Percentiles rank a stretch among this genome's conserved stretches.
phyloP scores from a whole-genome alignment of 2,113 vertebrate genomes.

The Cyanistes caeruleus region DNA sequence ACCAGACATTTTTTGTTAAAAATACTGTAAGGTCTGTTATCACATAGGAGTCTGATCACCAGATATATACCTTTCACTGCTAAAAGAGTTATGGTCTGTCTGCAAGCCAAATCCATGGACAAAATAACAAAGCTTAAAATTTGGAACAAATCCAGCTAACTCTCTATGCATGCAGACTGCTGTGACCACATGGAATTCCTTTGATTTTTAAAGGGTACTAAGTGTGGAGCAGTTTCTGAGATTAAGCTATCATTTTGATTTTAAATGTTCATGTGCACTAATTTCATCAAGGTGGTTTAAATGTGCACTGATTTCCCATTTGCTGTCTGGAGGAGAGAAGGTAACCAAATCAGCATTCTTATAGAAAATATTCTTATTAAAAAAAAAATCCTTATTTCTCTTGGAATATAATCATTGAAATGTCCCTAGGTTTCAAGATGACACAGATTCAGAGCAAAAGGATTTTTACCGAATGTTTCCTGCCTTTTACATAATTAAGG shows the following conservation, averaged over 20 bases:
- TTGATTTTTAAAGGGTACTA: not conserved
- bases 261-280: not conserved
- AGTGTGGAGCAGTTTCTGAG: not conserved
- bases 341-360: not conserved
- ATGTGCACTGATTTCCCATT: not conserved
- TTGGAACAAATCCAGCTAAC: conserved; percentile 9
- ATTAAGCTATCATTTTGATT: not conserved
- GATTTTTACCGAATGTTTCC: not conserved
- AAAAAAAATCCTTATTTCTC: not conserved
- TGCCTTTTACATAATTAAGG: not conserved
- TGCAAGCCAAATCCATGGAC: not conserved
- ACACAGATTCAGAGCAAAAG: not conserved
- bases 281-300: not conserved
- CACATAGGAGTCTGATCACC: not conserved
- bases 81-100: not conserved
- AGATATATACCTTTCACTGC: not conserved
- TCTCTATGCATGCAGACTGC: not conserved
- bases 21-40: not conserved
- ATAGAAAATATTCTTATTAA: not conserved
- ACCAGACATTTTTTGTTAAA: not conserved
- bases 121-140: conserved; percentile 20
- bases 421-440: not conserved
- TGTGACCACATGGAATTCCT: conserved; percentile 14
- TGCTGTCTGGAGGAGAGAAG: not conserved
- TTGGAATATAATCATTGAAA: not conserved